Base-by-base conservation (phyloP, 2,113 vertebrate genomes). In the Argyrosomus japonicus region DNA sequence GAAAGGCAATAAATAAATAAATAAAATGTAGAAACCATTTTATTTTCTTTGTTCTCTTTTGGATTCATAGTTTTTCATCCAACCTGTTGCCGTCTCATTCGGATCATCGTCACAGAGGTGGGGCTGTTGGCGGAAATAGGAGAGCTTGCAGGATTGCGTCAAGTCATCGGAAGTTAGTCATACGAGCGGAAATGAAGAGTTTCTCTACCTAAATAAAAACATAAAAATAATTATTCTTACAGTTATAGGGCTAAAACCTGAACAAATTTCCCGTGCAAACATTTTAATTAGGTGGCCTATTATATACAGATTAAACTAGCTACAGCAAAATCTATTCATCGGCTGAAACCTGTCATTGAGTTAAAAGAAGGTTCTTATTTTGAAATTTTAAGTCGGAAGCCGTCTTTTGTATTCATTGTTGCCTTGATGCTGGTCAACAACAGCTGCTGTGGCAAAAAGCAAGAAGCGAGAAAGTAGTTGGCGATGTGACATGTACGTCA, bases 381-480 rank as follows among this genome's bases (percentile, higher is more conserved):
- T 86, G 79, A 83, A 82, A 81, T 14, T 1, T 10, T 0, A n/a
- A 70, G 68, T 4, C 67, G 83, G 85, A 87, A 87, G 60, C n/a
- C 47, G 13, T 12, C 0, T 12, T 6, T 32, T 3, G 32, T 18
- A 1, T 23, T 23, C 1, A 1, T 6, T 4, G 0, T 0, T 67
- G 0, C 21, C 60, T 75, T 63, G 23, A 47, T 40, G 21, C 32
- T 45, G 60, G 48, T 45, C 72, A 81, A 65, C 75, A 79, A 84
- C 86, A 90, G 86, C 86, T 89, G 87, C 75, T 78, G 53, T 62
- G 36, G 32, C 60, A 85, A 61, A 78, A 78, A 69, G n/a, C 40
- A 64, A 79, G 75, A 77, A 68, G 70, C 75, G 64, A 45, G 43
- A 25, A 68, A 78, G 75, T 57, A 64, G 56, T 76, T 75, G 62